Base-by-base conservation (phyloP, 2,113 vertebrate genomes). In the Brachyhypopomus occidentalis region DNA sequence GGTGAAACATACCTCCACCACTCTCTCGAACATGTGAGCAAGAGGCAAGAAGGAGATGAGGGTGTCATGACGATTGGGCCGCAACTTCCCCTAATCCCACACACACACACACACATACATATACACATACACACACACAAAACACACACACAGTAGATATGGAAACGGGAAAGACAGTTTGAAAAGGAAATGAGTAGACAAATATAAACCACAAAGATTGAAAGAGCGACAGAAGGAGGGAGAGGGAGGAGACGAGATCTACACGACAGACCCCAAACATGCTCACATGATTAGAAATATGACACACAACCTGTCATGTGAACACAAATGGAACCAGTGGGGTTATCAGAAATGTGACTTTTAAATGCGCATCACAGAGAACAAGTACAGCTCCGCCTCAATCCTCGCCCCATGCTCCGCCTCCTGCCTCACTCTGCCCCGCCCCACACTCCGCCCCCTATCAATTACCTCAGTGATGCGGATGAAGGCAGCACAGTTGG, bases 1-100 rank as follows among this genome's bases (percentile, higher is more conserved):
- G 27, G 69, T 88, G 77, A 90, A 72, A 77, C 85, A 85, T 94
- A 98, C 97, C 97, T 99, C 97, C 79, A 98, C 95, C 19, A 97
- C 75, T 90, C 91, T 95, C 88, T 99, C 97, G 95, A 98, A 99
- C 97, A 98, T 99, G 84, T 99, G 97, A 62, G 97, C 97, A 88
- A 99, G 90, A 78, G 98, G 98, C 87, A 99, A 95, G 92, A 98
- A 98, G 87, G 97, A 99, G 89, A 99, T 96, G 90, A 97, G 86
- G 79, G 89, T 90, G 22, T 98, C 96, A 76, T 95, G 95, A 85
- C 77, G 0, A 75, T 14, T 88, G 87, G 92, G 85, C 8, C 27
- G 71, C 80, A 94, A 79, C 22, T 73, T 38, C 36, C 75, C 92
- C 97, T 98, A 91, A 48, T 25, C 77, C 59, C 56, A 52, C 77